Conservation (phyloP, 2,888 invertebrate species). For the Tiphia femorata region DNA sequence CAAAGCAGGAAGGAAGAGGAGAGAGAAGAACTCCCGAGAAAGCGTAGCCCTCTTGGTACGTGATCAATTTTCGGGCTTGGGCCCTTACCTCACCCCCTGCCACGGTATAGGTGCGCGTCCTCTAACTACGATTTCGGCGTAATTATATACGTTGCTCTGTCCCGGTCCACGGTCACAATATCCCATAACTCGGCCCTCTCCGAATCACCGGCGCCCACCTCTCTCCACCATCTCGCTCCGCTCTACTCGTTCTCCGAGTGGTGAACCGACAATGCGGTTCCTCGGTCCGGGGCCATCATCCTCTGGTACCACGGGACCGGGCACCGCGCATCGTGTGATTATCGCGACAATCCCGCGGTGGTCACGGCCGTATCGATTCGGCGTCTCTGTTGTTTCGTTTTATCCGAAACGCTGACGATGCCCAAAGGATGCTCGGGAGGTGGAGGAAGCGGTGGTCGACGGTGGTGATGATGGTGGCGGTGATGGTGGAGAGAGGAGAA, state of each 20-base stretch:
- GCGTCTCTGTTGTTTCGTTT: neutral
- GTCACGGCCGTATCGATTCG: conserved; percentile 29
- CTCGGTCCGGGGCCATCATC: too few relatives aligned
- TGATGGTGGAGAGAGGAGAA: conserved; percentile 2
- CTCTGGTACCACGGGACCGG: too few relatives aligned
- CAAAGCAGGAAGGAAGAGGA: too few relatives aligned
- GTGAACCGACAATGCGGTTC: too few relatives aligned
- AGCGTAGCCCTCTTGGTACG: conserved; percentile 53
- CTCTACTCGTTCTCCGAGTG: too few relatives aligned
- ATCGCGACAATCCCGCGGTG: conserved; percentile 29
- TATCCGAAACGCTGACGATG: neutral
- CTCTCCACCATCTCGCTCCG: too few relatives aligned
- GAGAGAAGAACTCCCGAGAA: too few relatives aligned
- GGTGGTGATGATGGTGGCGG: conserved; percentile 7
- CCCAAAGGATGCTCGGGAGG: too few relatives aligned
- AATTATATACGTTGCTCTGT: conserved; percentile 62
- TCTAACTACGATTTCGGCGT: conserved; percentile 64
- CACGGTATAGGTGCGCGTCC: conserved; percentile 32
- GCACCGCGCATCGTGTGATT: conserved; percentile 19
- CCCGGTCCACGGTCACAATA: conserved; percentile 55
- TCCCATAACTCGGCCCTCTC: conserved; percentile 27
- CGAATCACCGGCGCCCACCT: too few relatives aligned
- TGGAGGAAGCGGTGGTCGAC: neutral
- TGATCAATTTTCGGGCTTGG: conserved; percentile 68
- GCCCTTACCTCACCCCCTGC: conserved; percentile 26